Percentiles rank a stretch among this genome's conserved stretches.
Evolutionary conservation across 2,113 vertebrate species (phyloP).

Genomic region (Brienomyrus brachyistius): DNA sequence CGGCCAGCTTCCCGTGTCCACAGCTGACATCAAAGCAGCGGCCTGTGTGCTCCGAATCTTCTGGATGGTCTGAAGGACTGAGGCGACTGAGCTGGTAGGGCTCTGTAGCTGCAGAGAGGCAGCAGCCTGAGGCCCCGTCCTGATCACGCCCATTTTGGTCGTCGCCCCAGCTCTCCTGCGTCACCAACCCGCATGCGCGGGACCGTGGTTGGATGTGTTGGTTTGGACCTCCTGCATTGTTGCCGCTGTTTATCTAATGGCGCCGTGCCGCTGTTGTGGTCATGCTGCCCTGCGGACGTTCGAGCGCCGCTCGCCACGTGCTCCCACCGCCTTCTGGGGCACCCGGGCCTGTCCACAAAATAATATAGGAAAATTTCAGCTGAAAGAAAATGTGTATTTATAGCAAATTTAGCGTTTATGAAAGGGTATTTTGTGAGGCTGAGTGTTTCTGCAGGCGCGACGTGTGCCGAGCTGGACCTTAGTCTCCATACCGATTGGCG

Average conservation of each 20-base stretch:
- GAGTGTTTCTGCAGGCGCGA: neutral
- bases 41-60: neutral
- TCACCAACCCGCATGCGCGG: neutral
- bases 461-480: conserved; percentile 27
- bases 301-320: neutral
- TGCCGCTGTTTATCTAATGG: neutral
- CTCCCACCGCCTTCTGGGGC: neutral
- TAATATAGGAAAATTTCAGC: neutral
- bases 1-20: neutral
- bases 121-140: neutral
- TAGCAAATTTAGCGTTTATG: neutral
- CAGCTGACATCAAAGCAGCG: neutral
- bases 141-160: neutral
- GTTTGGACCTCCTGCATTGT: neutral
- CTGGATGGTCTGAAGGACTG: neutral
- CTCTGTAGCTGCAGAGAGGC: neutral
- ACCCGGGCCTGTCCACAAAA: neutral
- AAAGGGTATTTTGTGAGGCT: neutral
- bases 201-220: neutral
- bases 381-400: neutral
- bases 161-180: neutral
- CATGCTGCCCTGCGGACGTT: neutral
- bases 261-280: neutral
- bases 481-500: conserved; percentile 26
- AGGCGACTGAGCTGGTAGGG: neutral